Evolutionary conservation across 2,888 invertebrate species (phyloP).

Genomic region (Choreutis nemorana): DNA sequence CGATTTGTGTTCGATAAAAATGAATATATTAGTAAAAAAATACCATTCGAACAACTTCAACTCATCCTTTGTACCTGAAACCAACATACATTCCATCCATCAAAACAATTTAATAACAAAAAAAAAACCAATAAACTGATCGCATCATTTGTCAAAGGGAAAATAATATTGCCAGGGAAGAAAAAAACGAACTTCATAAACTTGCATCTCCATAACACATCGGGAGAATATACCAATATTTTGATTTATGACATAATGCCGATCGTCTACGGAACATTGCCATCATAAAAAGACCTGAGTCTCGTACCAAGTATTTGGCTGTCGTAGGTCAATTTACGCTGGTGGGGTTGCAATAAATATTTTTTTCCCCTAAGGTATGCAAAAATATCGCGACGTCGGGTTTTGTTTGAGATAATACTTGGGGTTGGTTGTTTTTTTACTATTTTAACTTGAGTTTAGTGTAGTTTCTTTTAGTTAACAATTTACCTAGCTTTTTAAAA

Average conservation of each 20-base stretch:
- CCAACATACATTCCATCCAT: conserved; percentile 6
- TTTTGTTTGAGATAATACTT: conserved; percentile 36
- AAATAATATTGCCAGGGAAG: conserved; percentile 7
- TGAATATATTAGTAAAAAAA: no score
- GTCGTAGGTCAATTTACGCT: conserved; percentile 16
- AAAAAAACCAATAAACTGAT: conserved; percentile 21
- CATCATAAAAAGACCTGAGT: conserved; percentile 13
- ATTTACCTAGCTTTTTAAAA: no score
- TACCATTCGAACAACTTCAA: no score
- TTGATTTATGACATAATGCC: conserved; percentile 54
- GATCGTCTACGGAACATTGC: conserved; percentile 19
- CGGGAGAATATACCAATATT: conserved; percentile 53
- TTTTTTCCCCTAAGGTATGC: conserved; percentile 48
- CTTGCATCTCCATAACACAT: conserved; percentile 19
- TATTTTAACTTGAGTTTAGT: no score
- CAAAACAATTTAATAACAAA: conserved; percentile 19
- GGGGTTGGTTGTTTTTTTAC: no score
- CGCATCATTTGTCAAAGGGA: conserved; percentile 53
- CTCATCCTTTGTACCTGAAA: no score
- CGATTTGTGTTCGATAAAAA: no score
- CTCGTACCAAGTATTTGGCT: background rate
- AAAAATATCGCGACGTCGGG: conserved; percentile 55
- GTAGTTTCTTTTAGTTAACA: no score
- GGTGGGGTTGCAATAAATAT: conserved; percentile 40
- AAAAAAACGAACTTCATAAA: conserved; percentile 23